Evolutionary conservation across 1,140 invertebrate species (phyloP), one percentile per base, ranked within the genome.

Genomic region (Eurosta solidaginis): DNA sequence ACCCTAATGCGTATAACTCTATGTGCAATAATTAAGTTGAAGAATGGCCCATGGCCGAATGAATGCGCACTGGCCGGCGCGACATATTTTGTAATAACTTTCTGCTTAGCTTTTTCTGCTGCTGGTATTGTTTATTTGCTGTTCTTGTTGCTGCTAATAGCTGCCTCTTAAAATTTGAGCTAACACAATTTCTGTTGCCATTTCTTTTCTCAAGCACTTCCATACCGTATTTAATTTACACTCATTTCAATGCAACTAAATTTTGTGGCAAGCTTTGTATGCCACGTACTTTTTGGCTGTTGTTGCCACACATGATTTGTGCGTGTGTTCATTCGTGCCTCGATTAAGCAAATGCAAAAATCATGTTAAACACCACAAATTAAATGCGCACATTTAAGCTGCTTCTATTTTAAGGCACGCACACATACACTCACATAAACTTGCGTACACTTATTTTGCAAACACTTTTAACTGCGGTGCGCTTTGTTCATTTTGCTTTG

Each of bases 351-450:
- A 68, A 68, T 68, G 59, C 59, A 42, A 68, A 68, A 40, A 17
- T 68, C 33, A 40, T 68, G 59, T 68, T 68, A 20, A 68, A 68
- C 59, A 68, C n/a, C 29, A 68, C 29, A 68, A 68, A 68, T 68
- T 68, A 68, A 68, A 68, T 68, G 59, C 59, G 33, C 1, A 68
- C 59, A 42, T 36, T 42, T 68, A n/a, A 14, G 33, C 7, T 20
- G n/a, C 20, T n/a, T 68, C n/a, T n/a, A n/a, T 14, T 14, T 63
- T 20, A 10, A 17, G 5, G n/a, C n/a, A n/a, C 4, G 6, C 59
- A 54, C 52, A 59, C 54, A 59, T 29, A 33, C 27, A n/a, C 29
- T 7, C 2, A n/a, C n/a, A 27, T n/a, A n/a, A n/a, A n/a, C n/a
- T n/a, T n/a, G n/a, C 22, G 33, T 0, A 5, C 1, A 2, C 10